These are phyloP conservation scores for Bothrops jararaca DNA, from an alignment of 2,113 vertebrate species.

Conservation along the genomic window DNA sequence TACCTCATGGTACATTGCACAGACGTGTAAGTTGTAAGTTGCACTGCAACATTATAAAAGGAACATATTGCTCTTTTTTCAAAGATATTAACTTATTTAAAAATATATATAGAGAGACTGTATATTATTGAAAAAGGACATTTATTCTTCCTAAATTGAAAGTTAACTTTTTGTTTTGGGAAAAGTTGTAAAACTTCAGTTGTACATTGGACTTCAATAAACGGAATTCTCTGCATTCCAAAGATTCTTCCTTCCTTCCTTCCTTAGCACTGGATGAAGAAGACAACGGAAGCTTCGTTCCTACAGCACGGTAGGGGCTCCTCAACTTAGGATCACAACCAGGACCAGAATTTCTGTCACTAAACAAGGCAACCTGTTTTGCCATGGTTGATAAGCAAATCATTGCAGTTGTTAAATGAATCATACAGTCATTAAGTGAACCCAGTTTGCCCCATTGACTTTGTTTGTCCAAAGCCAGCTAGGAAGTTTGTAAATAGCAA, in stretches of 20 bases:
- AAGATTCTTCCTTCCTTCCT: neutral
- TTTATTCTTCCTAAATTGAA: constrained; percentile 86
- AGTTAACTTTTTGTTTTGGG: constrained; percentile 83
- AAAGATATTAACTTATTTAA: constrained; percentile 87
- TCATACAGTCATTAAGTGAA: too few relatives aligned
- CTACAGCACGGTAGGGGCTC: neutral
- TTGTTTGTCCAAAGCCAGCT: too few relatives aligned
- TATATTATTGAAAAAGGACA: constrained; percentile 84
- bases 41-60: constrained; percentile 93
- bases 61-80: constrained; percentile 91
- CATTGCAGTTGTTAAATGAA: too few relatives aligned
- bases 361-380: neutral
- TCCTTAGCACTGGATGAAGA: neutral
- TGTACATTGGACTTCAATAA: constrained; percentile 91
- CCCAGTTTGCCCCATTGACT: too few relatives aligned
- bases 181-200: constrained; percentile 78
- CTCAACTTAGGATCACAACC: neutral
- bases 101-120: constrained; percentile 68
- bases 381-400: neutral
- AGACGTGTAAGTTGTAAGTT: constrained; percentile 93
- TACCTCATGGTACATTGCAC: constrained; percentile 89
- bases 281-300: neutral
- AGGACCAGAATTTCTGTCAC: neutral
- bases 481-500: too few relatives aligned
- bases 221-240: constrained; percentile 80